Base-by-base conservation (phyloP, 1,140 invertebrate species). In the Telenomus remus region DNA sequence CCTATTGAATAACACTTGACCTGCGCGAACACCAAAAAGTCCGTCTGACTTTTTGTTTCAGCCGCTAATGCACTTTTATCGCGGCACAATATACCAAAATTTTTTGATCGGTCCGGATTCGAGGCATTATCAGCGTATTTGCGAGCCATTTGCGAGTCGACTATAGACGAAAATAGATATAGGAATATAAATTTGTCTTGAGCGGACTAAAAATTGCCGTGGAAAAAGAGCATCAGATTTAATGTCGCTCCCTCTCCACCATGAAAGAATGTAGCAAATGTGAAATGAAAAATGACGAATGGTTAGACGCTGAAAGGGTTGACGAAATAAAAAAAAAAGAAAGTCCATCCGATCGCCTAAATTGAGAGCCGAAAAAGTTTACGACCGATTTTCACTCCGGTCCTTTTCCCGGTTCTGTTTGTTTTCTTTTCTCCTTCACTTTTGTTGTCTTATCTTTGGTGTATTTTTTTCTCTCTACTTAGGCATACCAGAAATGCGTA, bases 341-440 rank as follows among this genome's bases (percentile, higher is more conserved):
- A 65, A 42, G 47, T 44, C 33, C 14, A 33, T 39, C 7, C 35
- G 47, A 34, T 49, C 4, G 13, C 55, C 44, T 51, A 47, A 39
- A 60, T 39, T 12, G 15, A n/a, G 15, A 39, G 7, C 13, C 34
- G 33, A 61, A 70, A 50, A 13, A 54, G n/a, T n/a, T 79, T 81
- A 79, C 70, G 70, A 66, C 71, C 19, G 19, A 77, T 75, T 81
- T 80, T 78, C 69, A 72, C 61, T 77, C n/a, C 19, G 19, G 19
- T 27, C 19, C 19, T 27, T 27, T 27, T 27, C 19, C 71, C 63
- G 48, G 77, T 65, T 48, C 49, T 27, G 4, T 43, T 19, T 43
- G 43, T 55, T 60, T 34, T 43, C 48, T 15, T 14, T 55, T 50
- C 50, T 9, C 16, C 35, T 68, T 51, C 44, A 16, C 13, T 49